Evolutionary conservation across 2,888 invertebrate genomes (phyloP), one percentile per base, ranked within the genome.

Genomic region (Steinernema carpocapsae): DNA sequence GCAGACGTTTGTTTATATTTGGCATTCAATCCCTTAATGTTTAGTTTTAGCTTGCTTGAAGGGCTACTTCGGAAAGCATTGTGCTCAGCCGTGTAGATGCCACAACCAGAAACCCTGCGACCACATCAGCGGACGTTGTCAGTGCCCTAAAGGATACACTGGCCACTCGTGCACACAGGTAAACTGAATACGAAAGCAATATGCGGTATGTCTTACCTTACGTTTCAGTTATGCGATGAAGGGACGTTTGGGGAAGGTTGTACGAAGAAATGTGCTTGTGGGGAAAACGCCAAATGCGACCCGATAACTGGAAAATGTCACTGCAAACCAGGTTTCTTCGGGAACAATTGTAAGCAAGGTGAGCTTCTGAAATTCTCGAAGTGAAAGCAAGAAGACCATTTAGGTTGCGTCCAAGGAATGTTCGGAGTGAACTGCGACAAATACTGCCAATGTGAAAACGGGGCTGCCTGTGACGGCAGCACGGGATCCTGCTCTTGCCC

Each of bases 81-180:
- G 86, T 64, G 78, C 84, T 10, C 92, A 92, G 56, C 91, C 92
- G 17, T 95, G 95, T 84, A 92, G 92, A 74, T 95, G 95, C 86
- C 94, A 94, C 79, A 95, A 95, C 86, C 92, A 78, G 45, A 84
- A 84, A 46, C 78, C 84, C 1, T 96, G 96, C 88, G 92, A 95
- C 89, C 91, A 93, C 80, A 90, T 92, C 75, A 93, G 93, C 75
- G 97, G 97, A 3, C 91, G 91, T 45, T 87, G 87, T 74, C 79
- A 82, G 64, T 88, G 88, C 56, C 86, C 87, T 0, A 78, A 77
- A 70, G 85, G 85, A 37, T 84, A 81, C 71, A 80, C 84, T 2
- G 85, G 85, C 12, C 80, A 81, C 59, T 76, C 79, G 2, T 83
- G 83, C 71, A 82, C 82, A 3, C 45, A 46, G 45, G 71, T 43